Evolutionary conservation across 2,113 vertebrate genomes (phyloP).

Genomic region (Pterocles gutturalis): DNA sequence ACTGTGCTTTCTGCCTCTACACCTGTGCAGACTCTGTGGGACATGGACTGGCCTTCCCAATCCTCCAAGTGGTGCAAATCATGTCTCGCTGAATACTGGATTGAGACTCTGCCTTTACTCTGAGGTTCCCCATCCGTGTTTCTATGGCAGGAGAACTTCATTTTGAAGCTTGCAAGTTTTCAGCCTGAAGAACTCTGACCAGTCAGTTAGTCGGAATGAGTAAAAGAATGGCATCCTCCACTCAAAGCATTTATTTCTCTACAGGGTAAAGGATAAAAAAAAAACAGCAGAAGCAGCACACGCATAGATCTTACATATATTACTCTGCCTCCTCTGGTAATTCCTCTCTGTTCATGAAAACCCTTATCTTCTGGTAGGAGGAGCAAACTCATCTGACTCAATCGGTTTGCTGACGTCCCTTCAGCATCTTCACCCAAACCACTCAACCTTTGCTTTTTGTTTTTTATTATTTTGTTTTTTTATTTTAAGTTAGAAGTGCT

Average conservation of each 20-base stretch:
- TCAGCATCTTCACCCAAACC: background rate
- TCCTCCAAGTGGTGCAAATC: background rate
- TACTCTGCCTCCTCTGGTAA: background rate
- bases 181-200: background rate
- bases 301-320: background rate
- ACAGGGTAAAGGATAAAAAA: background rate
- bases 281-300: background rate
- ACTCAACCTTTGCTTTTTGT: background rate
- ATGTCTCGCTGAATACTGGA: accelerated
- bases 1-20: background rate
- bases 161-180: background rate
- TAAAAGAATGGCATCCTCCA: background rate
- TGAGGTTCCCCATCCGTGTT: accelerated
- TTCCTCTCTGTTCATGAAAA: background rate
- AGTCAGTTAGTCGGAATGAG: background rate
- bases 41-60: accelerated
- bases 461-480: background rate
- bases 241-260: background rate
- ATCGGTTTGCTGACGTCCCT: background rate
- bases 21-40: background rate
- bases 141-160: background rate
- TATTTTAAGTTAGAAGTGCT: background rate
- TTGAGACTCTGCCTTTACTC: background rate
- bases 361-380: background rate
- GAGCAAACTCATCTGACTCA: background rate